Evolutionary conservation across 2,797 vertebrate genomes (phyloP).

Genomic region (Dicrostonyx torquatus): DNA sequence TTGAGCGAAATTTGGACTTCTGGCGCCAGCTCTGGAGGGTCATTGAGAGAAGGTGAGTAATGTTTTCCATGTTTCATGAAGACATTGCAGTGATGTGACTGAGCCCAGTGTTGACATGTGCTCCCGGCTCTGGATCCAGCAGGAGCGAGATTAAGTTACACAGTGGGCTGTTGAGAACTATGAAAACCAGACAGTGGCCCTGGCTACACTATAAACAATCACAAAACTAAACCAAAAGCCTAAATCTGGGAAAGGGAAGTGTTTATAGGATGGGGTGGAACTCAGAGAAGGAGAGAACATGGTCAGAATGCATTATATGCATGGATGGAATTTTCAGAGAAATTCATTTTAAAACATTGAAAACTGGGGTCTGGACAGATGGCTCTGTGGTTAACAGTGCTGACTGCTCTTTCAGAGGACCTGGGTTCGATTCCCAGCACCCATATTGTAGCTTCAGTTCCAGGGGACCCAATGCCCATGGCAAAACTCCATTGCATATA

Average conservation of each 20-base stretch:
- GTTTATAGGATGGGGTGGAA: not conserved
- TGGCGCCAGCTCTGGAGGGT: conserved; percentile 99
- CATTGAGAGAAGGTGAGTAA: conserved; percentile 95
- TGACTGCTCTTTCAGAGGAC: not conserved
- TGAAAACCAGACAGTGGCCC: not conserved
- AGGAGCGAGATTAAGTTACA: not conserved
- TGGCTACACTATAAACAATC: not conserved
- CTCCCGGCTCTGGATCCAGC: not conserved
- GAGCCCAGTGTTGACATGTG: not conserved
- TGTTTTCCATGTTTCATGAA: not conserved
- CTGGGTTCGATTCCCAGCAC: too few species aligned
- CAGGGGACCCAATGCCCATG: too few species aligned
- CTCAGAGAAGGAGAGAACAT: not conserved
- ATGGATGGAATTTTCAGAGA: not conserved
- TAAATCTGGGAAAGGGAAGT: not conserved
- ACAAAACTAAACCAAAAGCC: not conserved
- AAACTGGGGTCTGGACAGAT: not conserved
- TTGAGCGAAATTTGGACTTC: conserved; percentile 98
- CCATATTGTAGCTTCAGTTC: not conserved
- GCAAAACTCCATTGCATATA: too few species aligned
- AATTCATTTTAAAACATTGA: not conserved
- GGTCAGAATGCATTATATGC: not conserved
- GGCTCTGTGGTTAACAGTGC: too few species aligned
- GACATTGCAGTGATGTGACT: not conserved
- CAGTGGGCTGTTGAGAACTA: conserved; percentile 3